phyloP scores from a whole-genome alignment of 2,888 invertebrate species.

The Actias luna region DNA sequence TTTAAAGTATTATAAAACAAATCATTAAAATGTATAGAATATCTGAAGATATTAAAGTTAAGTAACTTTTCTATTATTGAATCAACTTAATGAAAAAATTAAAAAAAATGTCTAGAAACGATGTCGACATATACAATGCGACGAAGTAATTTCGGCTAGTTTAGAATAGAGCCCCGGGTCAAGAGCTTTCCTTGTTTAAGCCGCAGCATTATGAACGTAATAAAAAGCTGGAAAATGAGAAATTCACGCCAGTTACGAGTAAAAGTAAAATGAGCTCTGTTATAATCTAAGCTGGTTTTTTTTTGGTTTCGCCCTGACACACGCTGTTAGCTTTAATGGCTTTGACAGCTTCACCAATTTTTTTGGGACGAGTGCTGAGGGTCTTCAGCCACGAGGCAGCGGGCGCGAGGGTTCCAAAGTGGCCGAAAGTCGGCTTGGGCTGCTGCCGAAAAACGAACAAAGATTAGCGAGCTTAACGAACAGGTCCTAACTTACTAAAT shows the following conservation, averaged over 20 bases:
- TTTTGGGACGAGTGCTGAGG: too few relatives aligned
- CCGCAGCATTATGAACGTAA: constrained; percentile 42
- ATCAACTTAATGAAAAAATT: neutral
- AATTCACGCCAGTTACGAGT: constrained; percentile 3
- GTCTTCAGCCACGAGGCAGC: too few relatives aligned
- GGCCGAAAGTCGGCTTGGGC: too few relatives aligned
- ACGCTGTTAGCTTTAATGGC: too few relatives aligned
- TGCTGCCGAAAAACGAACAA: too few relatives aligned
- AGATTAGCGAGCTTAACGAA: too few relatives aligned
- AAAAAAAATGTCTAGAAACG: neutral
- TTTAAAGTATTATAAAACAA: too few relatives aligned
- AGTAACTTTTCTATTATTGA: neutral
- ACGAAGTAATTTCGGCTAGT: constrained; percentile 1
- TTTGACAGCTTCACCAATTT: too few relatives aligned
- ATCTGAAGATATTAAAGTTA: too few relatives aligned
- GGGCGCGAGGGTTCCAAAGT: too few relatives aligned
- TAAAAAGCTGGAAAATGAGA: constrained; percentile 37
- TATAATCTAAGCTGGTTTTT: constrained; percentile 12
- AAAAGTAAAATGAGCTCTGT: constrained; percentile 8
- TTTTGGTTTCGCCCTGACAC: neutral
- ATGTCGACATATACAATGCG: neutral
- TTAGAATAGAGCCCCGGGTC: constrained; percentile 9
- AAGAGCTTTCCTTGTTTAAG: constrained; percentile 30
- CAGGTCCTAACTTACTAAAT: too few relatives aligned
- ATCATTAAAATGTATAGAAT: too few relatives aligned